Evolutionary conservation across 2,113 vertebrate species (phyloP).

Genomic region (Catagonus wagneri): DNA sequence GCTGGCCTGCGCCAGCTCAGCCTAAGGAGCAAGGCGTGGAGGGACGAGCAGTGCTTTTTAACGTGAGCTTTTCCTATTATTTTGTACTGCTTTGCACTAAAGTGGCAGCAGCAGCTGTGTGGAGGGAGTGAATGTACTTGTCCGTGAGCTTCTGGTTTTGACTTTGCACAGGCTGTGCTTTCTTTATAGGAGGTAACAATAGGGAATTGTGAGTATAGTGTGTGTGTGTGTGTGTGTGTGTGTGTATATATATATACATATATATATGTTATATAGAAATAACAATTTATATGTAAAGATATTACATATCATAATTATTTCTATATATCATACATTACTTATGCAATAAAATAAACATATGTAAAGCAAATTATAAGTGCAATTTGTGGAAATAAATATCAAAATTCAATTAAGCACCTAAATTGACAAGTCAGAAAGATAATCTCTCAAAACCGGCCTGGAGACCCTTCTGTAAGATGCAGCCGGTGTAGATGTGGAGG

Average conservation of each 20-base stretch:
- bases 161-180: neutral
- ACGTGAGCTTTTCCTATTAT: neutral
- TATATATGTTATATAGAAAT: accelerated
- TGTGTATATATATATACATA: no score
- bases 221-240: no score
- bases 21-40: no score
- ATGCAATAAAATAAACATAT: neutral
- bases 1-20: neutral
- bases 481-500: accelerated
- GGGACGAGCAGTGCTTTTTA: neutral
- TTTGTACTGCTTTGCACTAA: accelerated
- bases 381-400: neutral
- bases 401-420: neutral
- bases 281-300: neutral
- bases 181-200: accelerated
- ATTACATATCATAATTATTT: no score
- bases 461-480: accelerated
- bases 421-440: neutral
- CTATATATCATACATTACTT: neutral
- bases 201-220: no score
- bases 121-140: accelerated
- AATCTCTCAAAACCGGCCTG: accelerated
- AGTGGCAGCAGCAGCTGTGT: accelerated
- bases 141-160: accelerated
- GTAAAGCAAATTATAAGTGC: neutral